Evolutionary conservation across 1,140 invertebrate genomes (phyloP).

Genomic region (Holcopasites calliopsidis): DNA sequence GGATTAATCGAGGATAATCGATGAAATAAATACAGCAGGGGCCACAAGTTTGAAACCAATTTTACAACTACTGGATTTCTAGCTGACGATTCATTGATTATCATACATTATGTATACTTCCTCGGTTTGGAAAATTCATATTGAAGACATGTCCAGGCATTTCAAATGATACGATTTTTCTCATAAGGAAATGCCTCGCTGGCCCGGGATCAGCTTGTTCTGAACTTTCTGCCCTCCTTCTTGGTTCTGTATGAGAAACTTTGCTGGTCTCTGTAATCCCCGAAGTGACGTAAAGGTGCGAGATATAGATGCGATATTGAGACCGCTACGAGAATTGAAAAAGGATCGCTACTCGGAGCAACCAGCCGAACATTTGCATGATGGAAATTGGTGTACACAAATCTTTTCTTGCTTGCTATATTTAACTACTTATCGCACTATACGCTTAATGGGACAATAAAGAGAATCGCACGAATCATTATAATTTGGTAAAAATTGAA

Average conservation of each 20-base stretch:
- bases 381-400: too few relatives aligned
- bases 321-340: conserved; percentile 6
- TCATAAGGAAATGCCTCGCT: neutral
- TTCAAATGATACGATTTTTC: neutral
- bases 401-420: too few relatives aligned
- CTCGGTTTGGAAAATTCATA: neutral
- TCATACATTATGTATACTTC: too few relatives aligned
- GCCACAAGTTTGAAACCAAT: too few relatives aligned
- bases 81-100: too few relatives aligned
- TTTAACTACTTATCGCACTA: too few relatives aligned
- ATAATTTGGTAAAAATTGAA: too few relatives aligned
- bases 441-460: too few relatives aligned
- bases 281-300: neutral
- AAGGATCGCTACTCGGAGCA: neutral
- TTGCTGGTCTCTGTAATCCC: neutral
- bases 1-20: too few relatives aligned
- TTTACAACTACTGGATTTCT: too few relatives aligned
- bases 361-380: neutral
- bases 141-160: neutral
- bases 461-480: too few relatives aligned
- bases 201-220: neutral
- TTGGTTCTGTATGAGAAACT: neutral
- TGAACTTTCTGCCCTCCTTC: neutral
- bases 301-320: neutral
- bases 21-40: too few relatives aligned